Base-by-base conservation (phyloP, 2,113 vertebrate genomes). In the Corythaixoides concolor region DNA sequence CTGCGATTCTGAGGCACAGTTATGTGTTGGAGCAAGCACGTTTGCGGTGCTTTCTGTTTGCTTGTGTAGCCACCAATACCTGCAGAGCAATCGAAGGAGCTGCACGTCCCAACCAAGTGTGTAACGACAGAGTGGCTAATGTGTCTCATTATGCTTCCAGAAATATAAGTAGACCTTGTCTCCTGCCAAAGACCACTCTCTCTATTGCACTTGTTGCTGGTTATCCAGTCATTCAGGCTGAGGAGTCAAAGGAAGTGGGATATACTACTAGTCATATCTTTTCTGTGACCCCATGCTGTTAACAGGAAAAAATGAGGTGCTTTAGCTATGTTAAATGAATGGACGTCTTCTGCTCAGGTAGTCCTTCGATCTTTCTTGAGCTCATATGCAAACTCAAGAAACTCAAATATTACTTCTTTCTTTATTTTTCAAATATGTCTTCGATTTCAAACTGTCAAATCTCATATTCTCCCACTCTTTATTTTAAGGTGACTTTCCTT, bases 11-110 rank as follows among this genome's bases (percentile, higher is more conserved):
- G 39, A 20, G 39, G 27, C 52, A 6, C 6, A 13, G 33, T 10
- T 49, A 4, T 8, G 33, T 6, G 24, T 2, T 8, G 37, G 47
- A 66, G 37, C 15, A 30, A 92, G 49, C 4, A 8, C 0, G 0
- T 78, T 49, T 35, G 47, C 21, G 49, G 12, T 0, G 35, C 33
- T 66, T 41, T 81, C 27, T 35, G 15, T 66, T 59, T 47, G 15
- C 62, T 75, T 28, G 4, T 52, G 23, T 15, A 41, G 49, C 69
- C 49, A 33, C 33, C 32, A 5, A 9, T 11, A 53, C 23, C 79
- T 69, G 17, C 26, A 45, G 18, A 64, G 68, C 32, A 41, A 15
- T 12, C 12, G 55, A 47, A 70, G 50, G 35, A 70, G 43, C 56
- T 85, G 35, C 43, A 32, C 0, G 2, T 50, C 41, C 45, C 58